phyloP scores from a whole-genome alignment of 1,140 invertebrate genomes.

The Sycophila sp. region DNA sequence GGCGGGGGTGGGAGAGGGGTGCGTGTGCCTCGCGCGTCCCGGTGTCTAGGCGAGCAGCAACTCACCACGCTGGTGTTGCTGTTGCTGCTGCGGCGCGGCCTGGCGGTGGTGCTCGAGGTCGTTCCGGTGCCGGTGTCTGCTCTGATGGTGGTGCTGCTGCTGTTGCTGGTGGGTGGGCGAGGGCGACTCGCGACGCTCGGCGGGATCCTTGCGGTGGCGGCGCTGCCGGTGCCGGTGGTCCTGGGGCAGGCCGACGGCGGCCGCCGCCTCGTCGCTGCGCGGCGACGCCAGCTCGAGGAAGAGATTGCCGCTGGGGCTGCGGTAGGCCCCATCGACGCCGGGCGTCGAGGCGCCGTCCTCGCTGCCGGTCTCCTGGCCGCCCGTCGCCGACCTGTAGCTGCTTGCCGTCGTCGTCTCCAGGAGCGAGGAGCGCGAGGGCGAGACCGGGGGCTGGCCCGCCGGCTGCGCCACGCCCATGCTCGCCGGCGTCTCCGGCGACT shows the following conservation, averaged over 20 bases:
- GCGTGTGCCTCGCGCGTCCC: too few species aligned
- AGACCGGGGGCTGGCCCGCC: neutral
- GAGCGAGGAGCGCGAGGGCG: constrained; percentile 6
- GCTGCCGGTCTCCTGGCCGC: constrained; percentile 11
- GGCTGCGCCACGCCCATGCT: constrained; percentile 42
- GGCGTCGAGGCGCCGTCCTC: neutral
- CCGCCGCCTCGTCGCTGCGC: neutral
- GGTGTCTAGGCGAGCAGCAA: constrained; percentile 64
- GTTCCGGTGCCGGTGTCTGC: constrained; percentile 38
- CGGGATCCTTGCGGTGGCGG: neutral
- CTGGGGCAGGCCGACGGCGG: neutral
- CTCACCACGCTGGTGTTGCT: constrained; percentile 73
- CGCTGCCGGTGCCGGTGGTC: constrained; percentile 5
- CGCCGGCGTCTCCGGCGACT: constrained; percentile 73
- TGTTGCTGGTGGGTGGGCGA: constrained; percentile 47
- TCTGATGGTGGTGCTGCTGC: constrained; percentile 45
- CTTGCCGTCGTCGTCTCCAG: neutral
- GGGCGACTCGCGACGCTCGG: constrained; percentile 42
- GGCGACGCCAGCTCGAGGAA: constrained; percentile 8
- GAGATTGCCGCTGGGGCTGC: neutral
- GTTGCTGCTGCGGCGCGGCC: constrained; percentile 63
- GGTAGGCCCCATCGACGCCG: neutral
- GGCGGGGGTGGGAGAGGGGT: too few species aligned
- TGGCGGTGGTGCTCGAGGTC: constrained; percentile 51
- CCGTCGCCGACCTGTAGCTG: neutral